phyloP scores from a whole-genome alignment of 2,888 invertebrate species.

The Hypolimnas misippus region DNA sequence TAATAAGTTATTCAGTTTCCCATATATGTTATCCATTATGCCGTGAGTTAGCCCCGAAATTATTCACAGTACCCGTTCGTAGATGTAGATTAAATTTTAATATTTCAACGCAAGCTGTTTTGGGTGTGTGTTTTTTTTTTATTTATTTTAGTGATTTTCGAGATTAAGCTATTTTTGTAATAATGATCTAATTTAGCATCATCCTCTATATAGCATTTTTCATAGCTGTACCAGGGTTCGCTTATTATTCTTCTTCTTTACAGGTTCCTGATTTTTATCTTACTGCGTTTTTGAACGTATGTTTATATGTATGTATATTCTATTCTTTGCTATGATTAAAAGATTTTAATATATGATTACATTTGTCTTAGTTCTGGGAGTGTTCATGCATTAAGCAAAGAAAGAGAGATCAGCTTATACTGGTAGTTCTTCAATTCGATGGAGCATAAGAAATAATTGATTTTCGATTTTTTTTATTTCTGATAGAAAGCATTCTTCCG shows the following conservation, averaged over 20 bases:
- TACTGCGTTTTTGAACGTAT: too few species aligned
- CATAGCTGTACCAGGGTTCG: too few species aligned
- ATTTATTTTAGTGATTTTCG: slow-evolving; percentile 19
- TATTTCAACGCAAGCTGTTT: slow-evolving; percentile 40
- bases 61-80: slow-evolving; percentile 38
- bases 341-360: too few species aligned
- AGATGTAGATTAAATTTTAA: slow-evolving; percentile 44
- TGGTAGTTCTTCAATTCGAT: slow-evolving; percentile 6
- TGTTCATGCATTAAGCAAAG: too few species aligned
- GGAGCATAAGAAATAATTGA: background rate
- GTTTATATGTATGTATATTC: too few species aligned
- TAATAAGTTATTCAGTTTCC: slow-evolving; percentile 16
- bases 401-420: background rate
- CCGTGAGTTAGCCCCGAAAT: slow-evolving; percentile 30
- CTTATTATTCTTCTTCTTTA: too few species aligned
- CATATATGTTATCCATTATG: slow-evolving; percentile 25
- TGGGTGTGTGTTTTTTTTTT: slow-evolving; percentile 23
- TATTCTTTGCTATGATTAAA: too few species aligned
- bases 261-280: too few species aligned
- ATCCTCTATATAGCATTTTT: too few species aligned
- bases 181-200: background rate
- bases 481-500: background rate
- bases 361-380: too few species aligned
- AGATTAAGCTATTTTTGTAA: background rate
- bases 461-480: background rate